Evolutionary conservation across 2,888 invertebrate species (phyloP), one percentile per base, ranked within the genome.

Genomic region (Drosophila algonquin): DNA sequence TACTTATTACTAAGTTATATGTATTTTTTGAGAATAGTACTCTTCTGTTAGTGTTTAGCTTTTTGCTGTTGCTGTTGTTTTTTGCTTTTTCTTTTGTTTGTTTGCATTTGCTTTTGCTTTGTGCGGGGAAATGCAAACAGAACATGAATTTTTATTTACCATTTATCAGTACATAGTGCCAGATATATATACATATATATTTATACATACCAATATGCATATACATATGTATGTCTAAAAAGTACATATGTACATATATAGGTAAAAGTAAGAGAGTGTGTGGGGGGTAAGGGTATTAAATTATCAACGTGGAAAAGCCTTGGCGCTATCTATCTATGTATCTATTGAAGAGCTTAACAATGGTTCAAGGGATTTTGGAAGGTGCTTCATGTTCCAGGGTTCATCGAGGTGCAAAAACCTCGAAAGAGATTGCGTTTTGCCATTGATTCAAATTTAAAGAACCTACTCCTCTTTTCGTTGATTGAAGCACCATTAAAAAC

Each of bases 1-100:
- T 84, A 79, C 79, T 81, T 83, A 77, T 79, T 84, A 69, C 75
- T 76, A 81, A 84, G 81, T 84, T 75, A 79, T 77, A 79, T 81
- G 24, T 24, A 24, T 24, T 5, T 74, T 75, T 56, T 14, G 14
- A 14, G 50, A 63, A 30, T 8, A 30, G 30, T 30, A 30, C 30
- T 30, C 30, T 30, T 8, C 52, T 56, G 54, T 5, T 21, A 3
- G 18, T 35, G 35, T 60, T 30, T 10, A 32, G 32, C 69, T 63
- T 55, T 75, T 51, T 57, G 73, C 71, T 46, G 32, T 60, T 27
- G 27, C 14, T 68, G 9, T 5, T 8, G 14, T 35, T 53, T 32
- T 24, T 32, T n/a, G 5, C 21, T 40, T 59, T 51, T 59, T 52
- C 10, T 35, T 62, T 18, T 59, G 16, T 60, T 44, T 50, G 53